A percentile compares a stretch with the other conserved stretches of the same genome.
Evolutionary conservation across 2,797 vertebrate genomes (phyloP).

Genomic region (Amniataba percoides): DNA sequence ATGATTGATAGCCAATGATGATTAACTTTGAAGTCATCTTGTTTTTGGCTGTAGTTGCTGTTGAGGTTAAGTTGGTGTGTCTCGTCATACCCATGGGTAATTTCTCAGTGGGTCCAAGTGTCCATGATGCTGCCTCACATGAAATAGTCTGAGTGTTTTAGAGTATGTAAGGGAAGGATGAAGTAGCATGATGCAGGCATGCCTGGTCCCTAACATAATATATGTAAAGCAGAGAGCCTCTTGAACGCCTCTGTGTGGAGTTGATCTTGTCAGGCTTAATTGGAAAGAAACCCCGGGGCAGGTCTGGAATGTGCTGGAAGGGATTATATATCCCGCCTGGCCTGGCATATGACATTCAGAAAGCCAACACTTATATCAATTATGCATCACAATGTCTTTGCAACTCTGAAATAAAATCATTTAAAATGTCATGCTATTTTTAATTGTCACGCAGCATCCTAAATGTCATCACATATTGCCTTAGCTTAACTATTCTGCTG

Average conservation of each 20-base stretch:
- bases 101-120: not conserved
- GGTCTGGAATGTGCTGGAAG: not conserved
- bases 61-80: slow-evolving; percentile 3
- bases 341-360: not conserved
- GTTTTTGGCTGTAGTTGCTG: slow-evolving; percentile 9
- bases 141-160: slow-evolving; percentile 1
- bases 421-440: not conserved
- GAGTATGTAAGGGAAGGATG: slow-evolving; percentile 1
- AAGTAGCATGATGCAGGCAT: not conserved
- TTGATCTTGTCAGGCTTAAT: not conserved
- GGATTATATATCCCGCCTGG: not conserved
- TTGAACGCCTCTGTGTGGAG: not conserved
- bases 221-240: not conserved
- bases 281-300: not conserved
- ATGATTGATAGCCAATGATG: not conserved
- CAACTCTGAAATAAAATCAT: not conserved
- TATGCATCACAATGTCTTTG: not conserved
- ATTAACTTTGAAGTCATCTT: slow-evolving; percentile 9
- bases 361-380: not conserved
- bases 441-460: not conserved
- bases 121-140: not conserved
- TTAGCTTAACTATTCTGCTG: not conserved
- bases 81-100: slow-evolving; percentile 3
- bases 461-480: not conserved
- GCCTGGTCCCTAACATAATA: slow-evolving; percentile 1